Conservation (phyloP, 2,113 vertebrate genomes). For the Alces alces region DNA sequence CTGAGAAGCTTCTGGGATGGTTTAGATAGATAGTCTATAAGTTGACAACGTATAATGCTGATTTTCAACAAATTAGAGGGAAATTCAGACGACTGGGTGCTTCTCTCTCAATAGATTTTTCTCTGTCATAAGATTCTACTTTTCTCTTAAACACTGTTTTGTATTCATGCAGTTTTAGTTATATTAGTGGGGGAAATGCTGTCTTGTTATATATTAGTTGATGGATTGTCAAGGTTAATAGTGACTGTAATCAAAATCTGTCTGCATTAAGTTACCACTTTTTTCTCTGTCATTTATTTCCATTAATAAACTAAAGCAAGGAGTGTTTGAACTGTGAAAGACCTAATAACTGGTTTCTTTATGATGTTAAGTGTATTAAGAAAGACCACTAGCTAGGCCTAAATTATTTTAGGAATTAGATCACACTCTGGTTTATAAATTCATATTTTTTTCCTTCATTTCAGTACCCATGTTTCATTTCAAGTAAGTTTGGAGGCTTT, state of each 20-base stretch:
- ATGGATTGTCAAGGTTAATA: conserved; percentile 4
- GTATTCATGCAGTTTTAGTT: background rate
- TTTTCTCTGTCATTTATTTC: conserved; percentile 19
- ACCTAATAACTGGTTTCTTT: background rate
- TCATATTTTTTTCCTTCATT: background rate
- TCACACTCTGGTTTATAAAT: conserved; percentile 30
- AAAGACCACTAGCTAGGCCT: background rate
- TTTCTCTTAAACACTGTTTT: background rate
- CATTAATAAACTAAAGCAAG: conserved; percentile 4
- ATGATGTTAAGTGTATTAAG: background rate
- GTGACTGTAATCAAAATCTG: conserved; percentile 42
- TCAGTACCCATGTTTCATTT: background rate
- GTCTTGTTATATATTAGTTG: background rate
- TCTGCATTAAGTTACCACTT: conserved; percentile 6
- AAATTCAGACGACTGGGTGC: background rate
- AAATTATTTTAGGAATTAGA: background rate
- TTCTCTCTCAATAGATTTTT: background rate
- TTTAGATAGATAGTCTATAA: background rate
- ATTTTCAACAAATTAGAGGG: background rate
- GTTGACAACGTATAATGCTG: background rate
- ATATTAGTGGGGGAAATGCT: background rate
- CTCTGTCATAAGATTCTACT: background rate
- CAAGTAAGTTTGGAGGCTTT: background rate
- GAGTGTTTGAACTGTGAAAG: background rate
- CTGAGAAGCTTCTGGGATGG: background rate